These are phyloP conservation scores for Hippocampus comes DNA, from an alignment of 2,113 vertebrate species.

Conservation along the genomic window DNA sequence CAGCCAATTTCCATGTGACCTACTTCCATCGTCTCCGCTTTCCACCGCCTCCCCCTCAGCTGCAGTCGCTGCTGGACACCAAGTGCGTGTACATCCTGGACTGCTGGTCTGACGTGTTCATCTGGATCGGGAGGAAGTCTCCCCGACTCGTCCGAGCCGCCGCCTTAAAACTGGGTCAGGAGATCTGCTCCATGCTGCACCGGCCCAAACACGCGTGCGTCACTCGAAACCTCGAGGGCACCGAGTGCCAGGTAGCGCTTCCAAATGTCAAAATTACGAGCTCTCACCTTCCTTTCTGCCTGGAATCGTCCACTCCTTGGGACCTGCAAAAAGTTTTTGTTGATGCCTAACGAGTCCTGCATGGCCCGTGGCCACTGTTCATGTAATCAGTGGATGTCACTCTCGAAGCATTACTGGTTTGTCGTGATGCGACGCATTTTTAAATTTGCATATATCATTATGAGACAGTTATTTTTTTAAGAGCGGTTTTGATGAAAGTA, in stretches of 20 bases:
- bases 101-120: slow-evolving; percentile 96
- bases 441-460: no score
- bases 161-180: slow-evolving; percentile 93
- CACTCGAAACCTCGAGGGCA: slow-evolving; percentile 92
- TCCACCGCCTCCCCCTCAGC: slow-evolving; percentile 55
- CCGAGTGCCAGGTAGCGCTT: slow-evolving; percentile 81
- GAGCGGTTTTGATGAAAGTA: no score
- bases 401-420: no score
- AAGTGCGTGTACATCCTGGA: slow-evolving; percentile 93
- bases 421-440: no score
- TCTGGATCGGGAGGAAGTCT: slow-evolving; percentile 96
- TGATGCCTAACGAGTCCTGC: no score
- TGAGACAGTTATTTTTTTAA: no score
- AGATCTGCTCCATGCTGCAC: slow-evolving; percentile 93
- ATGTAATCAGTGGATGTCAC: no score
- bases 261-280: background rate
- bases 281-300: no score
- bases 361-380: no score
- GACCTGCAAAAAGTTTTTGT: no score
- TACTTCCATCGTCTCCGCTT: background rate
- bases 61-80: slow-evolving; percentile 93
- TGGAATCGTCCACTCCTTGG: no score
- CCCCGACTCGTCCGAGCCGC: slow-evolving; percentile 90
- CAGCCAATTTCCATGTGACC: background rate
- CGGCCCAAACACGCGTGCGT: slow-evolving; percentile 89